These are phyloP conservation scores for Clanis bilineata DNA, from an alignment of 2,888 invertebrate species.

Conservation along the genomic window DNA sequence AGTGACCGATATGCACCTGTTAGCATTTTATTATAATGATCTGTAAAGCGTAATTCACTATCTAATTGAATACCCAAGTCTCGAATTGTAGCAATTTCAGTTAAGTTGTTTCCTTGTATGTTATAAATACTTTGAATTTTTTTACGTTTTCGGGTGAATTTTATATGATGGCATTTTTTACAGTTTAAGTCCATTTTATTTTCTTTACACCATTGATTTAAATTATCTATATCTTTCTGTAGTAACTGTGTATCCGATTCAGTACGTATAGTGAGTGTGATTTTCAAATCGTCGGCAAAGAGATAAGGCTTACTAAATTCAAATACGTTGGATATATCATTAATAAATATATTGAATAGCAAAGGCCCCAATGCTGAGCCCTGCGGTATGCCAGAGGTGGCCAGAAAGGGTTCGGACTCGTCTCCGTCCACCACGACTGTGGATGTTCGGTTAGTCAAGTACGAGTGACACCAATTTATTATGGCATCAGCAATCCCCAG, in stretches of 20 bases:
- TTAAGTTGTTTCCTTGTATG: not conserved
- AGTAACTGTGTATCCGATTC: not conserved
- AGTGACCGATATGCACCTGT: not conserved
- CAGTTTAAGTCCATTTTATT: not conserved
- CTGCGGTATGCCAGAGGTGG: not conserved
- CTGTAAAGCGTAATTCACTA: not conserved
- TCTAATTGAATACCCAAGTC: constrained; percentile 9
- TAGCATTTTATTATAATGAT: constrained; percentile 1
- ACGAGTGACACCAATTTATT: constrained; percentile 10
- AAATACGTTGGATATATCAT: constrained; percentile 1
- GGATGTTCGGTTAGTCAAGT: not conserved
- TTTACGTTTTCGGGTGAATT: constrained; percentile 10
- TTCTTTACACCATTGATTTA: constrained; percentile 2
- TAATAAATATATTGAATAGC: constrained; percentile 15
- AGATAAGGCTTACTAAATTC: not conserved
- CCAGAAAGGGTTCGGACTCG: not conserved
- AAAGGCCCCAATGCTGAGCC: constrained; percentile 4
- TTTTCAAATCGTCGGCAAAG: not conserved
- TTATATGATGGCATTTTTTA: constrained; percentile 1
- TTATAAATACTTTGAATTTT: constrained; percentile 1
- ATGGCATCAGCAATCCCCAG: not conserved
- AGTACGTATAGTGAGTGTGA: not conserved
- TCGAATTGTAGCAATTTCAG: not conserved
- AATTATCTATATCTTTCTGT: not conserved
- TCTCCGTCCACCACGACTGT: not conserved